Base-by-base conservation (phyloP, 2,113 vertebrate genomes). In the Galemys pyrenaicus region DNA sequence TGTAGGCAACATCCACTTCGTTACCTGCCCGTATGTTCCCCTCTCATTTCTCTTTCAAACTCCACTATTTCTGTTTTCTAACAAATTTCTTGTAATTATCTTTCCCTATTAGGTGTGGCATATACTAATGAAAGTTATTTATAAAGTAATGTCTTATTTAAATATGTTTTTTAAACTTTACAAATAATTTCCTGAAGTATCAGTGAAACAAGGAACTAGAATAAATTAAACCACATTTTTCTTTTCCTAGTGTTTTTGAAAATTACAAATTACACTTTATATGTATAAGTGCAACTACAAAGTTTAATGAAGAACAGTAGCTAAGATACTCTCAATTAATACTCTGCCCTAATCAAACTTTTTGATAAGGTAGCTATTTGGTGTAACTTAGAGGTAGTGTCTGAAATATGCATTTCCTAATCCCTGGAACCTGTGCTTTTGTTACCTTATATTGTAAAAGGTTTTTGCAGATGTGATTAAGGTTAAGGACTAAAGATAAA, bases 101-200 rank as follows among this genome's bases (percentile, higher is more conserved):
- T 92, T 87, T 90, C 84, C 37, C 58, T 73, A 26, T 68, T 77
- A 39, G 12, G n/a, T 73, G 28, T 88, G 22, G 62, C 54, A 65
- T 9, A 74, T 71, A 71, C n/a, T 87, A 73, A 85, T 77, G 51
- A 88, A 88, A 74, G 35, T 54, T 79, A 16, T n/a, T 92, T 73
- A 46, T 39, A 62, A 82, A 86, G 32, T 11, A 78, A 77, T 39
- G 0, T 92, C 22, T 73, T 90, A 75, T 39, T 74, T 71, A 54
- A 79, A 89, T 56, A 22, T 19, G 22, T 22, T 89, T 68, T 87
- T 30, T 64, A n/a, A 78, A 81, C 28, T 41, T 77, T 41, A 77
- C 20, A 94, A 24, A 37, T 73, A 81, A 75, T 87, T 82, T 81
- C 94, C 41, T 87, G 44, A 80, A 22, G 44, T 56, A 73, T 85